Base-by-base conservation (phyloP, 2,113 vertebrate genomes). In the Mustela lutreola region DNA sequence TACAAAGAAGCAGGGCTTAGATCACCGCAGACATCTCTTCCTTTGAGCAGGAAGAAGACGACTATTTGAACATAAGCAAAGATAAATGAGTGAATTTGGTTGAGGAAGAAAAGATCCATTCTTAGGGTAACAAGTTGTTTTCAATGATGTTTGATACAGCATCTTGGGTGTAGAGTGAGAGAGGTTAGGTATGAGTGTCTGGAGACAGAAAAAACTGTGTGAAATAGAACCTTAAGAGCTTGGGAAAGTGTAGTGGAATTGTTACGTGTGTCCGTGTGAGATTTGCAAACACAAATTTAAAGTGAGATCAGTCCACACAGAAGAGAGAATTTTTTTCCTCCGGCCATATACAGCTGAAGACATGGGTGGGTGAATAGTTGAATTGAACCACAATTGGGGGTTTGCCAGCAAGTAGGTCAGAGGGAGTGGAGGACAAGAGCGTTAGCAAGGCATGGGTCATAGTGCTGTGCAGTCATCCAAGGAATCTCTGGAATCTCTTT, bases 401-500 rank as follows among this genome's bases (percentile, higher is more conserved):
- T 83, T 63, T 80, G 95, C 89, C 96, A 97, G 73, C 19, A 90
- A 95, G 22, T 33, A 87, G 80, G 89, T 83, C 94, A 94, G 39
- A 60, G 76, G 75, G 62, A 93, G 36, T 87, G 22, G 65, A 53
- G 48, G n/a, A 60, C n/a, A 71, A 78, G 83, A 15, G 50, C 36
- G 6, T 80, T 67, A 39, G 67, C 24, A 62, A 93, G 16, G 16
- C 70, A 12, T 63, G 73, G 94, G 36, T 62, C 58, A 92, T 0
- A 33, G 63, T 45, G 36, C 62, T 70, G 28, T 18, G 36, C 4
- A 91, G 73, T 58, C 75, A 76, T 80, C 82, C 63, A 53, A 90
- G 50, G 82, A 79, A 97, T 89, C 42, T 71, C n/a, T 87, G 78
- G 58, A 79, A 90, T 97, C 65, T 82, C 65, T 24, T 16, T 28